These are phyloP conservation scores for Laupala kohalensis DNA, from an alignment of 1,140 invertebrate species.

Conservation along the genomic window DNA sequence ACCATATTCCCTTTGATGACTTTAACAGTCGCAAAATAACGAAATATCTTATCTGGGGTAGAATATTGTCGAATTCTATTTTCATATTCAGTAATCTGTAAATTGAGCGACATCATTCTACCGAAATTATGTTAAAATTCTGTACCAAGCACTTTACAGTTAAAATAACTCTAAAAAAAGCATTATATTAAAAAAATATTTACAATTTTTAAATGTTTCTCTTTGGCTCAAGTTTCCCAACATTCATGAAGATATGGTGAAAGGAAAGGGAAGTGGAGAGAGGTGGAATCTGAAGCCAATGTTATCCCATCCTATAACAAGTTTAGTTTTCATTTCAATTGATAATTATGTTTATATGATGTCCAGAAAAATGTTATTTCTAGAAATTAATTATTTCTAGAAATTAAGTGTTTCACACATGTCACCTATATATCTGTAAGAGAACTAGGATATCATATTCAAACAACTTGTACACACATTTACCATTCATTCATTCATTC, in stretches of 20 bases:
- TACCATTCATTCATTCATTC: no score
- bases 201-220: neutral
- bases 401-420: no score
- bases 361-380: no score
- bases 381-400: no score
- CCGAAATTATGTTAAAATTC: constrained; percentile 14
- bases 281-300: no score
- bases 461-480: no score
- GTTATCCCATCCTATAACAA: no score
- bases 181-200: constrained; percentile 9
- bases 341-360: no score
- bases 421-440: no score
- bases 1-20: constrained; percentile 53
- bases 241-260: constrained; percentile 2
- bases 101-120: constrained; percentile 19
- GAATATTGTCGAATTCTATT: constrained; percentile 91
- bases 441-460: no score
- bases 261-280: no score
- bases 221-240: neutral
- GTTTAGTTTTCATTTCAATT: no score
- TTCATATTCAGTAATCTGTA: constrained; percentile 95
- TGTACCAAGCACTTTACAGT: constrained; percentile 15
- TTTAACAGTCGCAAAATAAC: constrained; percentile 97
- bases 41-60: constrained; percentile 97
- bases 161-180: constrained; percentile 19